Conservation (phyloP, 2,797 vertebrate species). For the Lepilemur ruficaudatus region DNA sequence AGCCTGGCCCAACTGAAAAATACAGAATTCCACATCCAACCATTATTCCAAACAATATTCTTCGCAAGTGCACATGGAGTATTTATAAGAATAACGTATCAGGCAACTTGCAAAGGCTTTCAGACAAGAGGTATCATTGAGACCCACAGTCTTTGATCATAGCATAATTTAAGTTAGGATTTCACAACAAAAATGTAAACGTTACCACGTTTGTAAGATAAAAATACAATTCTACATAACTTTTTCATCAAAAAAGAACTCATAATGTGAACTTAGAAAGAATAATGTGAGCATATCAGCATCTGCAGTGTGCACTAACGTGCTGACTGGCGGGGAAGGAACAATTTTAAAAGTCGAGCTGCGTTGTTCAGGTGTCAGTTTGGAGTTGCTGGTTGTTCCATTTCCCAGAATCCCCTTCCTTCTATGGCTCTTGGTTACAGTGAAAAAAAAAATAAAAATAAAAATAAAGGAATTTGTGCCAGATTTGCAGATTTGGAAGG, state of each 20-base stretch:
- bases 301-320: rapidly evolving
- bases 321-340: rapidly evolving
- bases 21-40: background rate
- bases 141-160: background rate
- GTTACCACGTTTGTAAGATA: background rate
- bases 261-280: background rate
- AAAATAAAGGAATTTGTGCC: background rate
- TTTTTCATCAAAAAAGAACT: background rate
- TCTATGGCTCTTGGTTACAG: background rate
- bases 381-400: background rate
- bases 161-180: background rate
- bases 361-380: background rate
- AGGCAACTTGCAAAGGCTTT: background rate
- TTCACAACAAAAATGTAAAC: background rate
- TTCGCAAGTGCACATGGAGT: background rate
- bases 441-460: background rate
- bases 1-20: background rate
- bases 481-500: background rate
- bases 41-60: background rate
- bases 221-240: background rate
- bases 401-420: background rate
- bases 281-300: background rate
- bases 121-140: background rate
- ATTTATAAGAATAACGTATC: background rate
- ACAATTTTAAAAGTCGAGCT: background rate